phyloP scores from a whole-genome alignment of 2,113 vertebrate species.

The Cichladusa arquata region DNA sequence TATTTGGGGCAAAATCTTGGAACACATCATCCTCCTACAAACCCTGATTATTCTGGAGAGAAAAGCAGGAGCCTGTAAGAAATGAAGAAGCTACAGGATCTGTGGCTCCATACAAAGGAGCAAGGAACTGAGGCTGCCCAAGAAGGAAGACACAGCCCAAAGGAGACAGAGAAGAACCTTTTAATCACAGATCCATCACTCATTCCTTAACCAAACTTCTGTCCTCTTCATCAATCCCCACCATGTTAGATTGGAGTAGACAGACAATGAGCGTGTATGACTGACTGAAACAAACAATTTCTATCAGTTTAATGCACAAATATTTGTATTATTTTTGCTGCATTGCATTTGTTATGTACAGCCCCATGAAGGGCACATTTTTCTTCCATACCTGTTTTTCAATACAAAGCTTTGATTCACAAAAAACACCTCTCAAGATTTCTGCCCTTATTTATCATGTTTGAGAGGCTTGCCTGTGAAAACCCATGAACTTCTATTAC shows the following conservation, averaged over 20 bases:
- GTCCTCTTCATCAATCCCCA: neutral
- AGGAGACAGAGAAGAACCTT: neutral
- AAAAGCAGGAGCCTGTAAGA: rapidly evolving
- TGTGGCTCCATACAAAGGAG: neutral
- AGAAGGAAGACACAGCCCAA: neutral
- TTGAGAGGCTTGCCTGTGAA: neutral
- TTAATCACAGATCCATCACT: rapidly evolving
- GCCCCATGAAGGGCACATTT: neutral
- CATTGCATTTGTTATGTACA: neutral
- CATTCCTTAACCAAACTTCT: neutral
- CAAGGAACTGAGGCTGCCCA: neutral
- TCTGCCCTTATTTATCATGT: neutral
- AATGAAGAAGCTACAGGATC: neutral
- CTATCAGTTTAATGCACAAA: neutral
- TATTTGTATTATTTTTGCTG: neutral
- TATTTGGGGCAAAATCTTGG: neutral
- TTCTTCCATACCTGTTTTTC: neutral
- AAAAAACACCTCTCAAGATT: neutral
- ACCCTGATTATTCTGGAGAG: neutral
- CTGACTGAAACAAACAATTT: neutral
- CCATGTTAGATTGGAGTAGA: rapidly evolving
- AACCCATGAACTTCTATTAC: neutral
- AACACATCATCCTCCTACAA: neutral
- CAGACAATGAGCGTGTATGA: neutral
- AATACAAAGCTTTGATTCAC: neutral